Evolutionary conservation across 2,888 invertebrate genomes (phyloP).

Genomic region (Acronicta leporina): DNA sequence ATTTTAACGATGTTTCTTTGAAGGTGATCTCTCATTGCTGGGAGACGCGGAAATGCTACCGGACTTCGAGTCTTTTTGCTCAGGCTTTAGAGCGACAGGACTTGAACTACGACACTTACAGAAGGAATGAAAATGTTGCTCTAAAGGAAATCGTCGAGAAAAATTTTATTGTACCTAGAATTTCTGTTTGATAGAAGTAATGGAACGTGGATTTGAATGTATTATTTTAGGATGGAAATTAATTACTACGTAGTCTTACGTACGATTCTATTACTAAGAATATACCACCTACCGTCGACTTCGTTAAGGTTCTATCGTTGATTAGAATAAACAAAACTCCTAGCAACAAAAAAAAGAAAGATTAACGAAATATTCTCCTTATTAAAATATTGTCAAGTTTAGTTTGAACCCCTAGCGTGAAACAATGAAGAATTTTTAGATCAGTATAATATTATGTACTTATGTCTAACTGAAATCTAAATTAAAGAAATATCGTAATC

Average conservation of each 20-base stretch:
- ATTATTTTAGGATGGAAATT: background rate
- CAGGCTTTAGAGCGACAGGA: conserved; percentile 3
- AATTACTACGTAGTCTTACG: background rate
- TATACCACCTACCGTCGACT: background rate
- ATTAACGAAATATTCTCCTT: no score
- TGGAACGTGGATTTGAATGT: conserved; percentile 1
- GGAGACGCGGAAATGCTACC: conserved; percentile 15
- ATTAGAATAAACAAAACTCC: no score
- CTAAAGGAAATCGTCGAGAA: conserved; percentile 6
- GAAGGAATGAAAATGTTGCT: conserved; percentile 17
- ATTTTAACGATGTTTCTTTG: conserved; percentile 41
- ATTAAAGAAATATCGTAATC: no score
- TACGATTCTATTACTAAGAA: background rate
- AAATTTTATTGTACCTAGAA: conserved; percentile 23
- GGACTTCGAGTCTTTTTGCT: conserved; percentile 13
- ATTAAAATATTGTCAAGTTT: no score
- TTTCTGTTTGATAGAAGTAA: conserved; percentile 8
- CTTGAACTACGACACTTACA: conserved; percentile 24
- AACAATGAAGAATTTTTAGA: no score
- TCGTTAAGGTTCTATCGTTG: background rate
- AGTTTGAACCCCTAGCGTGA: no score
- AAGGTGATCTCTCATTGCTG: conserved; percentile 28
- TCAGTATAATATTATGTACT: no score
- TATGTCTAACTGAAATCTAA: no score
- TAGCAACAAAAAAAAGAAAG: no score